Base-by-base conservation (phyloP, 2,888 invertebrate genomes). In the Synergus itoensis region DNA sequence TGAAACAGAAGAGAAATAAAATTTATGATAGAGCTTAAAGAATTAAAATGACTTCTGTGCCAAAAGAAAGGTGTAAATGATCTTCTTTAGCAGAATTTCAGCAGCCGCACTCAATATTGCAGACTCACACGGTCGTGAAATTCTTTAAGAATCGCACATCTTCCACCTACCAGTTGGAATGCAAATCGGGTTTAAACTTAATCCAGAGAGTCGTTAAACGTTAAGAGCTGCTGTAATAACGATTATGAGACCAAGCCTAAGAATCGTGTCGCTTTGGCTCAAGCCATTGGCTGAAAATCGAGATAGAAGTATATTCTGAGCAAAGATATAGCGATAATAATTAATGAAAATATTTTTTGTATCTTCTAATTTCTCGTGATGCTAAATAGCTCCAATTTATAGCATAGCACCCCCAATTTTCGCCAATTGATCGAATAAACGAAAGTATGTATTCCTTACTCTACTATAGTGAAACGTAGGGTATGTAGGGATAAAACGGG, bases 341-440 rank as follows among this genome's bases (percentile, higher is more conserved):
- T 28, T 53, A 53, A n/a, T 53, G 28, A 28, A 28, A 53, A 2
- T n/a, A 53, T 9, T 53, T n/a, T 53, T n/a, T 1, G n/a, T 53
- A 8, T 28, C 28, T 28, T 28, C 28, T 28, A 28, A n/a, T 9
- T n/a, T n/a, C n/a, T 53, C n/a, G n/a, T 8, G 41, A 64, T 40
- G n/a, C n/a, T 64, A 41, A 64, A 8, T n/a, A 9, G 40, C 36
- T 64, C 16, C 64, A 64, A 14, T 40, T 40, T 64, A n/a, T 64
- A 16, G 4, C n/a, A 64, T n/a, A 40, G 36, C n/a, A 64, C n/a
- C n/a, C n/a, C 16, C 64, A 53, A 53, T 53, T n/a, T 1, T 82
- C 80, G 76, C 81, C 79, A 82, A 83, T 83, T 82, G 81, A 83
- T 83, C 78, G 67, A 79, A 82, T 82, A 77, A 79, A 77, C 82